Evolutionary conservation across 2,888 invertebrate species (phyloP).

Genomic region (Danaus chrysippus): DNA sequence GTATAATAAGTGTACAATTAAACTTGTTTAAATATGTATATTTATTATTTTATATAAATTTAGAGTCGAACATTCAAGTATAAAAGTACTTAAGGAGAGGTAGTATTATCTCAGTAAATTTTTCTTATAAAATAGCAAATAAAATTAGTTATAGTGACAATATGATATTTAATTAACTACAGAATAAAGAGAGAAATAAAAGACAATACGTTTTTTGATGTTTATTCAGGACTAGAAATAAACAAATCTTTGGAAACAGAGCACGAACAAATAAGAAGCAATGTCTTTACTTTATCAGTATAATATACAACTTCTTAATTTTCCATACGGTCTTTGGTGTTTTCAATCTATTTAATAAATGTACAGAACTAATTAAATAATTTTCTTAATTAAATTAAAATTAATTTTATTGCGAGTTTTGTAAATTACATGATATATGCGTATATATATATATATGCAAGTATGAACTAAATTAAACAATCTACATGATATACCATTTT

Average conservation of each 20-base stretch:
- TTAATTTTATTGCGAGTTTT: not conserved
- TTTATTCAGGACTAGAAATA: conserved; percentile 41
- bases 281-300: not conserved
- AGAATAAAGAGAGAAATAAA: not conserved
- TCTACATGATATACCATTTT: conserved; percentile 18
- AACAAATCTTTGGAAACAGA: conserved; percentile 34
- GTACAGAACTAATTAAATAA: not conserved
- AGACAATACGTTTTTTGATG: conserved; percentile 23
- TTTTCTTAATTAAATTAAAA: conserved; percentile 5
- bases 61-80: too few relatives aligned
- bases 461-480: conserved; percentile 17
- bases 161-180: conserved; percentile 32
- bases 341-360: not conserved
- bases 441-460: conserved; percentile 17
- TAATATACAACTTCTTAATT: too few relatives aligned
- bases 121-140: too few relatives aligned
- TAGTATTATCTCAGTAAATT: too few relatives aligned
- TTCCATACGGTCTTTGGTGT: too few relatives aligned
- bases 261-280: not conserved
- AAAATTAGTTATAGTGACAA: not conserved
- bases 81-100: too few relatives aligned
- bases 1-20: too few relatives aligned
- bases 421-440: not conserved
- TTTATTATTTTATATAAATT: too few relatives aligned
- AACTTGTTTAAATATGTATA: too few relatives aligned